Evolutionary conservation across 2,888 invertebrate genomes (phyloP).

Genomic region (Stenichneumon culpator): DNA sequence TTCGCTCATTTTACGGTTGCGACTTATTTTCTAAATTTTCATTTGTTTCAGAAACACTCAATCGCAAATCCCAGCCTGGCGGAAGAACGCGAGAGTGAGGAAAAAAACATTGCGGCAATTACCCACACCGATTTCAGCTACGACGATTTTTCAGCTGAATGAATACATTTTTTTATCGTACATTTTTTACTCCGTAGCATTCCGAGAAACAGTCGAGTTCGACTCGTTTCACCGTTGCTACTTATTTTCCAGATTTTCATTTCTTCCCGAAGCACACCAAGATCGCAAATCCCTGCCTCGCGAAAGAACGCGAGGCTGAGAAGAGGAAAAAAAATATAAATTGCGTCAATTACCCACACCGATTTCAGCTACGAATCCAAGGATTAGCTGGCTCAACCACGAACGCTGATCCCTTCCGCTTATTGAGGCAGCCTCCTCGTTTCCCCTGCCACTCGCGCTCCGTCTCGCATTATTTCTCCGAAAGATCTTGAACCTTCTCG

Average conservation of each 20-base stretch:
- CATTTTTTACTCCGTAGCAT: neutral
- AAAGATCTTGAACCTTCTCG: slow-evolving; percentile 62
- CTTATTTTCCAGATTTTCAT: neutral
- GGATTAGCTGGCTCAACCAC: slow-evolving; percentile 81
- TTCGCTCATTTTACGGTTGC: neutral
- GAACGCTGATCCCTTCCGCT: slow-evolving; percentile 81
- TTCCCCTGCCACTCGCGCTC: slow-evolving; percentile 38
- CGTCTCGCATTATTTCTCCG: slow-evolving; percentile 65
- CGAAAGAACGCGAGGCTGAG: slow-evolving; percentile 14
- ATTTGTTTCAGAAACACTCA: neutral
- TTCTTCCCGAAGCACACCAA: neutral
- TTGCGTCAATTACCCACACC: slow-evolving; percentile 83
- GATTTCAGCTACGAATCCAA: slow-evolving; percentile 82
- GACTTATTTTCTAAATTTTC: neutral
- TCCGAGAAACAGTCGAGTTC: neutral
- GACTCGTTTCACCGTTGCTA: neutral
- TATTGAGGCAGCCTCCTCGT: slow-evolving; percentile 77
- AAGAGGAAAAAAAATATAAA: slow-evolving; percentile 74
- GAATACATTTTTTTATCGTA: neutral
- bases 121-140: slow-evolving; percentile 81
- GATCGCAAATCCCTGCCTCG: slow-evolving; percentile 56
- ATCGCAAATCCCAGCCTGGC: slow-evolving; percentile 54
- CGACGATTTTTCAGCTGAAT: neutral
- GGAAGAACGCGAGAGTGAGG: slow-evolving; percentile 17
- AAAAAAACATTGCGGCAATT: slow-evolving; percentile 80